These are phyloP conservation scores for Drosophila santomea DNA, from an alignment of 1,140 invertebrate species.

Conservation along the genomic window DNA sequence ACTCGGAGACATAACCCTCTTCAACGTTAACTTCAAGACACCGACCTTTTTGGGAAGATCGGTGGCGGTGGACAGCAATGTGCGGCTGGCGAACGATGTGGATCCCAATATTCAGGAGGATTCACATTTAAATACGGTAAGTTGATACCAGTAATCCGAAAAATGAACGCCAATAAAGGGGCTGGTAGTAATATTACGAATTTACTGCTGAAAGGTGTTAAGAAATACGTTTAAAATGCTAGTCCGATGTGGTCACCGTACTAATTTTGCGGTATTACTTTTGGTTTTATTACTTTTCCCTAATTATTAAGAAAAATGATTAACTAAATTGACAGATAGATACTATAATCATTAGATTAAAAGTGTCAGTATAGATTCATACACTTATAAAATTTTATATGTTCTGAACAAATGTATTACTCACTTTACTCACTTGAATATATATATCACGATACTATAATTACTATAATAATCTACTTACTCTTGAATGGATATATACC, in stretches of 20 bases:
- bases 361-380: neutral
- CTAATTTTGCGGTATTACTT: no score
- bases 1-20: slow-evolving; percentile 59
- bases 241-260: no score
- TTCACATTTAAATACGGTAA: slow-evolving; percentile 69
- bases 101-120: slow-evolving; percentile 75
- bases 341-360: neutral
- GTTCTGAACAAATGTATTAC: no score
- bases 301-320: no score
- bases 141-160: neutral
- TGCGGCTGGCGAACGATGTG: slow-evolving; percentile 45
- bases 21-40: slow-evolving; percentile 65
- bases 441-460: no score
- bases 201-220: neutral
- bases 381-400: neutral
- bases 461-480: no score
- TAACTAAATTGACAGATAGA: no score
- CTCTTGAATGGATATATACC: no score
- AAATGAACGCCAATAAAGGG: neutral
- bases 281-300: no score
- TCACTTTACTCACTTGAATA: no score
- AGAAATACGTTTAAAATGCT: no score
- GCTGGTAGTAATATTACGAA: neutral
- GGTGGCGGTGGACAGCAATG: slow-evolving; percentile 16
- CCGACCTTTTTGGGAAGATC: slow-evolving; percentile 38